Conservation (phyloP, 2,797 vertebrate genomes). For the Microctenopoma lineatum region DNA sequence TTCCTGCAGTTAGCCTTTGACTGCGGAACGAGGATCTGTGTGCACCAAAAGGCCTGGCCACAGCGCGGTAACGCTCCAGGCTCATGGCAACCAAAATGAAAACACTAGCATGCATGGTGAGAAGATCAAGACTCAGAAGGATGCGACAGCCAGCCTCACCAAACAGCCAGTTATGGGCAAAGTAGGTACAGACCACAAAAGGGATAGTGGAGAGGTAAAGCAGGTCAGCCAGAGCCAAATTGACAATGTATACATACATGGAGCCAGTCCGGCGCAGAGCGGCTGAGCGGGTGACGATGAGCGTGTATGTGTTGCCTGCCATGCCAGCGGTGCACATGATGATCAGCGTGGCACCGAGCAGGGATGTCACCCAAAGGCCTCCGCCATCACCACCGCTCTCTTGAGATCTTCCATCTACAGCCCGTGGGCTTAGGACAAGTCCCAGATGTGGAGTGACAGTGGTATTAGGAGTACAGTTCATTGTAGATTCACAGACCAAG, state of each 20-base stretch:
- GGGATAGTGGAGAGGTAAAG: conserved; percentile 91
- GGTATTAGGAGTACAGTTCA: conserved; percentile 78
- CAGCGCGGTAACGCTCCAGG: conserved; percentile 88
- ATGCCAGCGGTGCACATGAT: conserved; percentile 84
- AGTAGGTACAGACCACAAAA: conserved; percentile 91
- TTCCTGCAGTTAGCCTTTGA: conserved; percentile 65
- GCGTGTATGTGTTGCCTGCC: conserved; percentile 86
- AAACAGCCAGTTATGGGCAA: conserved; percentile 87
- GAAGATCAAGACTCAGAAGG: conserved; percentile 89
- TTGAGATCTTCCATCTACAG: conserved; percentile 33
- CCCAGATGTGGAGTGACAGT: conserved; percentile 52
- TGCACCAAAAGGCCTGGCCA: conserved; percentile 81
- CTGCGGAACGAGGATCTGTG: conserved; percentile 63
- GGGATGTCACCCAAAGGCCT: conserved; percentile 79
- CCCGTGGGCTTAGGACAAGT: conserved; percentile 41
- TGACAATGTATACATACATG: conserved; percentile 87
- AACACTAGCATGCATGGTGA: conserved; percentile 91
- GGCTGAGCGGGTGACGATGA: conserved; percentile 84
- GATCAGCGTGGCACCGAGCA: conserved; percentile 79
- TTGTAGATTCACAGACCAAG: conserved; percentile 45
- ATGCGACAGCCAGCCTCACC: conserved; percentile 88
- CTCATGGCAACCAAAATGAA: conserved; percentile 89
- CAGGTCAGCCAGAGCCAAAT: conserved; percentile 88
- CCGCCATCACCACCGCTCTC: conserved; percentile 35
- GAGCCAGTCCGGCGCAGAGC: conserved; percentile 81